Conservation (phyloP, 2,888 invertebrate species). For the Xestia xanthographa region DNA sequence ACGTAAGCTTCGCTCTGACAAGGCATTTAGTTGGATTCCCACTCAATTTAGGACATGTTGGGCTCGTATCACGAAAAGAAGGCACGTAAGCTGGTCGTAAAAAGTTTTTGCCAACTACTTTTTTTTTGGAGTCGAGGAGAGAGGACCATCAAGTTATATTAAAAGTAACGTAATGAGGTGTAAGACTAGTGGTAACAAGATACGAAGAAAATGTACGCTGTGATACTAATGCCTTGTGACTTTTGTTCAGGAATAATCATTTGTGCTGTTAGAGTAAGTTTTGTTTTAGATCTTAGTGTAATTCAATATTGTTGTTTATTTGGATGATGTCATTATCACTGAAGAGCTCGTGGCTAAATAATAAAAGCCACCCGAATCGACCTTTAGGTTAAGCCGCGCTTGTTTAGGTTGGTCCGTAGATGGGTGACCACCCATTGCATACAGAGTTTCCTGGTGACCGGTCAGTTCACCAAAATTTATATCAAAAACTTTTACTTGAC, state of each 20-base stretch:
- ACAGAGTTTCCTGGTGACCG: too few relatives aligned
- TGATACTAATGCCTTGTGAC: neutral
- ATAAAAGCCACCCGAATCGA: neutral
- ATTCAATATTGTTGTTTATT: neutral
- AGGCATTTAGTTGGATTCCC: constrained; percentile 60
- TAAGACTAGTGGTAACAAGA: constrained; percentile 26
- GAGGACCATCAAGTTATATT: constrained; percentile 48
- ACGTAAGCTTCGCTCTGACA: constrained; percentile 56
- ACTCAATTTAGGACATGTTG: constrained; percentile 65
- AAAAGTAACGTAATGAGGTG: constrained; percentile 48
- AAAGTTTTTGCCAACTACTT: constrained; percentile 59
- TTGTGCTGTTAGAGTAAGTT: neutral
- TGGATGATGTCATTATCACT: neutral
- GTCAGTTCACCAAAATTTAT: too few relatives aligned
- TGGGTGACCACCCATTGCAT: neutral
- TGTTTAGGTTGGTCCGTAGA: neutral
- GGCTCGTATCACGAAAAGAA: constrained; percentile 54
- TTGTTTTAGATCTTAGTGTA: too few relatives aligned
- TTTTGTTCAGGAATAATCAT: neutral
- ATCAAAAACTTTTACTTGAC: too few relatives aligned
- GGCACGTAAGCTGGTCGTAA: constrained; percentile 66
- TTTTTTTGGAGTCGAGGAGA: constrained; percentile 41
- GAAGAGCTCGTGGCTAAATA: neutral
- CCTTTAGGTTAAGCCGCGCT: neutral
- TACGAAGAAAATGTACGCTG: neutral